Base-by-base conservation (phyloP, 92 coral and sea anemone genomes). In the Bergia sp. region DNA sequence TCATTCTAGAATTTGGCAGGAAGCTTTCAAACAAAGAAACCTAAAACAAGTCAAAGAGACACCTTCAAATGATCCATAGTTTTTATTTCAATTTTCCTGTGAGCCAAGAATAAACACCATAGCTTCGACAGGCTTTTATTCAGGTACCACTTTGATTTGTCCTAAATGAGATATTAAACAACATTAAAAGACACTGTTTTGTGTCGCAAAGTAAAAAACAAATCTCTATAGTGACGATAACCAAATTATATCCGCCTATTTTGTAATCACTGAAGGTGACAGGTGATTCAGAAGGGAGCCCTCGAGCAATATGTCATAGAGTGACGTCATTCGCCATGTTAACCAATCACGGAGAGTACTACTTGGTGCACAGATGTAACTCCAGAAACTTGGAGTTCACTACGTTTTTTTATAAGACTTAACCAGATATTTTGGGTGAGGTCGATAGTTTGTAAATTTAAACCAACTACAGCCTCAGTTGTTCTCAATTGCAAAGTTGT, bases 231-330 rank as follows among this genome's bases (percentile, higher is more conserved):
- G 23, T 20, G 23, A 61, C 67, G 0, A 0, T 0, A 16, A 20
- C 13, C 57, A 11, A 50, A 50, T 53, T 44, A 5, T 77, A 58
- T 44, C 50, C 2, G 0, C 69, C 38, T 0, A 7, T 47, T 45
- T 37, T 10, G 39, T 11, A 11, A 50, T 79, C 82, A 79, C 82
- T 79, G 18, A 47, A 79, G 82, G 66, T 53, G 82, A 49, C 82
- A 79, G 82, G 66, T 79, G 82, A 49, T 23, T 50, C 1, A 66
- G 57, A 29, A 44, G 53, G 50, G 36, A 7, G 23, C 53, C 61
- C 61, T 77, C 50, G 53, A 77, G 81, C 61, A 39, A 41, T 11
- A 49, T n/a, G 18, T 29, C 47, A n/a, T 16, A 15, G 20, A 1
- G 16, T 76, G 79, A 76, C 79, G 79, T 76, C 79, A 76, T 76